Evolutionary conservation across 2,797 vertebrate genomes (phyloP).

Genomic region (Spheniscus humboldti): DNA sequence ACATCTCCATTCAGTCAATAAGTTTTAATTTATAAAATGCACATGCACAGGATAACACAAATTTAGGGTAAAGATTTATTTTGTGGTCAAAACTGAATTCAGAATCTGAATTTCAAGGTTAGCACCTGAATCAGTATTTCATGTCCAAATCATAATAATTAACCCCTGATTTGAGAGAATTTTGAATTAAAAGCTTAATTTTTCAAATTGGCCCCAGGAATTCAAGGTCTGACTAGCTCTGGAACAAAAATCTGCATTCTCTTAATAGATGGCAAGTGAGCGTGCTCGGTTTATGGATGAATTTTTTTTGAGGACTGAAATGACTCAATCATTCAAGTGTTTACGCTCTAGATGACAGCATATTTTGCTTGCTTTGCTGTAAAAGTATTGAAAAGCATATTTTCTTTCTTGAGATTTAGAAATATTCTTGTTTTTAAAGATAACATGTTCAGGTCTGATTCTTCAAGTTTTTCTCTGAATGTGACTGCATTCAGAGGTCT

Average conservation of each 20-base stretch:
- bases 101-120: not conserved
- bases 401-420: not conserved
- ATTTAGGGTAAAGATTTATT: not conserved
- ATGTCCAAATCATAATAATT: not conserved
- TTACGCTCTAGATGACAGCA: not conserved
- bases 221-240: not conserved
- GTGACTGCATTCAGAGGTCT: not conserved
- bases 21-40: not conserved
- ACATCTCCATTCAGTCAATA: not conserved
- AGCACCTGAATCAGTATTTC: not conserved
- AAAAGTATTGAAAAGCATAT: not conserved
- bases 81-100: not conserved
- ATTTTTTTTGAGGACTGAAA: not conserved
- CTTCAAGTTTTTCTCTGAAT: not conserved
- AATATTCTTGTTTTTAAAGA: not conserved
- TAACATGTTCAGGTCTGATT: not conserved
- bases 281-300: not conserved
- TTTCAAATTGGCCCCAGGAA: not conserved
- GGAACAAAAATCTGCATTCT: not conserved
- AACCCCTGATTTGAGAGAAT: not conserved
- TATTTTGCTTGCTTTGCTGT: not conserved
- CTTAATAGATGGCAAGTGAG: not conserved
- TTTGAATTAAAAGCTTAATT: not conserved
- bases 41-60: not conserved
- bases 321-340: not conserved